A percentile compares a stretch with the other conserved stretches of the same genome.
Evolutionary conservation across 2,797 vertebrate genomes (phyloP).

Genomic region (Oryzias sinensis): DNA sequence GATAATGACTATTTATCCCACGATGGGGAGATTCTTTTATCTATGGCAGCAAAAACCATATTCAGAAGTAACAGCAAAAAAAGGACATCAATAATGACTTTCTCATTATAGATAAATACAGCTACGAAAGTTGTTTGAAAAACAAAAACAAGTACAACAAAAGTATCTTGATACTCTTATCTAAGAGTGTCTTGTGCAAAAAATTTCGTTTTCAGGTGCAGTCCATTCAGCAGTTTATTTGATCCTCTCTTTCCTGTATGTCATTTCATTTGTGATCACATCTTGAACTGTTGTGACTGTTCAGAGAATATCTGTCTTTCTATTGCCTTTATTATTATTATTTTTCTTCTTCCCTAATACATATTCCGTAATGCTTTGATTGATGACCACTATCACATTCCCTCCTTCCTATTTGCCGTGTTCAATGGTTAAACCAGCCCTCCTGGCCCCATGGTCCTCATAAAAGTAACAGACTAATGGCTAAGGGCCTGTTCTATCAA

Average conservation of each 20-base stretch:
- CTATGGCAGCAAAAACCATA: too few relatives aligned
- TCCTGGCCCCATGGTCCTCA: constrained; percentile 46
- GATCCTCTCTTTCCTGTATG: constrained; percentile 19
- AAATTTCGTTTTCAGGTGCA: too few relatives aligned
- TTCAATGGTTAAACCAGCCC: constrained; percentile 60
- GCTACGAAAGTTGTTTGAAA: too few relatives aligned
- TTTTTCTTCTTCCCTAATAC: constrained; percentile 57
- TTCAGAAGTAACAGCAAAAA: too few relatives aligned
- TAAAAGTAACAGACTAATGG: constrained; percentile 57
- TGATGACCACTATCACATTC: constrained; percentile 54
- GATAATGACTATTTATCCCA: too few relatives aligned
- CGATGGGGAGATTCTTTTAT: too few relatives aligned
- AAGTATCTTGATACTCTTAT: too few relatives aligned
- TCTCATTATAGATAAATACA: too few relatives aligned
- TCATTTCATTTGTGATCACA: constrained; percentile 30
- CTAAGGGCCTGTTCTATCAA: constrained; percentile 39
- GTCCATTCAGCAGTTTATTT: too few relatives aligned
- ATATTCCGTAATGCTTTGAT: constrained; percentile 59
- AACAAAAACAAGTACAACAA: too few relatives aligned
- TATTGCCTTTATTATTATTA: constrained; percentile 41
- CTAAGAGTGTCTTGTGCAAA: too few relatives aligned
- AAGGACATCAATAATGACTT: too few relatives aligned
- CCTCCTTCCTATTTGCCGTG: constrained; percentile 36
- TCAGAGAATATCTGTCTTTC: constrained; percentile 31
- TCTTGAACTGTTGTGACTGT: constrained; percentile 18